Evolutionary conservation across 1,140 invertebrate species (phyloP).

Genomic region (Sweltsa coloradensis): DNA sequence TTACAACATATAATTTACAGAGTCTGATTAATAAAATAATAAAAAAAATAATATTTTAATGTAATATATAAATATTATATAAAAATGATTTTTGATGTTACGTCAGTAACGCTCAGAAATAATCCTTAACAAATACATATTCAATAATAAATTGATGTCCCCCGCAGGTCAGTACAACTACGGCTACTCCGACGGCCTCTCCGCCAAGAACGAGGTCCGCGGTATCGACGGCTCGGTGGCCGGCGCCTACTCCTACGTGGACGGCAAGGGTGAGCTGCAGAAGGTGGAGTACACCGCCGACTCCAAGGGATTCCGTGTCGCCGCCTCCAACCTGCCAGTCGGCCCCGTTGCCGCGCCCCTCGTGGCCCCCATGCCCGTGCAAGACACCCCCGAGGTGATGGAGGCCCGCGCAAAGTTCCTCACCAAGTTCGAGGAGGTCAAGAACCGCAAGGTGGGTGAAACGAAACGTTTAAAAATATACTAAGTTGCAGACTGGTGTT

Average conservation of each 20-base stretch:
- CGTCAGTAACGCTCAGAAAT: no score
- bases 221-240: conserved; percentile 4
- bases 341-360: background rate
- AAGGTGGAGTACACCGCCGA: conserved; percentile 20
- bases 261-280: conserved; percentile 18
- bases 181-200: conserved; percentile 20
- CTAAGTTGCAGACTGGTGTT: no score
- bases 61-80: no score
- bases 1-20: no score
- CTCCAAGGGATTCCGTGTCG: conserved; percentile 18
- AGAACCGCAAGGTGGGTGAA: background rate
- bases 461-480: no score
- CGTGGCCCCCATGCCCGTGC: conserved; percentile 6
- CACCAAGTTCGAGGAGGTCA: conserved; percentile 29
- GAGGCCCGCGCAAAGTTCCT: conserved; percentile 43
- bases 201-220: conserved; percentile 18
- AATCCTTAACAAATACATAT: no score
- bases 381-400: conserved; percentile 44
- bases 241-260: conserved; percentile 21
- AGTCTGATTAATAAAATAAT: no score
- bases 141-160: no score
- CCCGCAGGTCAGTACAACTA: no score
- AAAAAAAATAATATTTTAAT: no score
- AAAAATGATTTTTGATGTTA: no score
- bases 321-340: conserved; percentile 19